Conservation (phyloP, 2,113 vertebrate species). For the Pardalotus punctatus region DNA sequence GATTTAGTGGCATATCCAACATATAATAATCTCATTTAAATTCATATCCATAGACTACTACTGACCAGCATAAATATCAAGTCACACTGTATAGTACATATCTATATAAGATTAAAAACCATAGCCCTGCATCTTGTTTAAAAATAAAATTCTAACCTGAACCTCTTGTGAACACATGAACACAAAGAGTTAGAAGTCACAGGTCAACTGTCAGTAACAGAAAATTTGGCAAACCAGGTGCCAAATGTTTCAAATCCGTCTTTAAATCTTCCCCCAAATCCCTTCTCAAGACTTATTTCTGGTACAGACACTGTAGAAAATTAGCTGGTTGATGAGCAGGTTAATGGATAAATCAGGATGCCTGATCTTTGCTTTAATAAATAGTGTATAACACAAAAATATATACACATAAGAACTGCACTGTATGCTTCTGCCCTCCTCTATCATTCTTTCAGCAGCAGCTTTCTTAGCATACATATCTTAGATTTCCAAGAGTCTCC, state of each 20-base stretch:
- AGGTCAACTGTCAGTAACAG: not conserved
- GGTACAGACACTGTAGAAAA: not conserved
- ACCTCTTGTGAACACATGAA: not conserved
- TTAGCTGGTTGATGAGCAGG: not conserved
- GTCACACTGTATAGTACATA: not conserved
- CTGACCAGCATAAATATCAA: not conserved
- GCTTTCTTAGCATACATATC: not conserved
- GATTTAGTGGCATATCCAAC: not conserved
- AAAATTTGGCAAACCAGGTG: conserved; percentile 19
- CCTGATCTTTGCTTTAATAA: not conserved
- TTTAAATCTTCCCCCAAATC: conserved; percentile 50
- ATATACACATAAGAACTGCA: not conserved
- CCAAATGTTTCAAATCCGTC: conserved; percentile 24
- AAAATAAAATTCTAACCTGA: not conserved
- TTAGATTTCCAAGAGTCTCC: not conserved
- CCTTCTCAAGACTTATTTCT: conserved; percentile 33
- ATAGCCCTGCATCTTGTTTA: not conserved
- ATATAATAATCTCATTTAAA: not conserved
- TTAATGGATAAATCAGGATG: conserved; percentile 3
- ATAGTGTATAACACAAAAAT: not conserved
- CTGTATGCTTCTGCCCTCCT: not conserved
- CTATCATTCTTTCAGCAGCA: not conserved
- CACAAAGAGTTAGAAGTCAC: not conserved
- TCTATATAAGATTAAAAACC: not conserved
- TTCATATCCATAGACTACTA: not conserved